Percentiles rank a stretch among this genome's conserved stretches.
phyloP scores from a whole-genome alignment of 2,113 vertebrate species.

The Leptosomus discolor region DNA sequence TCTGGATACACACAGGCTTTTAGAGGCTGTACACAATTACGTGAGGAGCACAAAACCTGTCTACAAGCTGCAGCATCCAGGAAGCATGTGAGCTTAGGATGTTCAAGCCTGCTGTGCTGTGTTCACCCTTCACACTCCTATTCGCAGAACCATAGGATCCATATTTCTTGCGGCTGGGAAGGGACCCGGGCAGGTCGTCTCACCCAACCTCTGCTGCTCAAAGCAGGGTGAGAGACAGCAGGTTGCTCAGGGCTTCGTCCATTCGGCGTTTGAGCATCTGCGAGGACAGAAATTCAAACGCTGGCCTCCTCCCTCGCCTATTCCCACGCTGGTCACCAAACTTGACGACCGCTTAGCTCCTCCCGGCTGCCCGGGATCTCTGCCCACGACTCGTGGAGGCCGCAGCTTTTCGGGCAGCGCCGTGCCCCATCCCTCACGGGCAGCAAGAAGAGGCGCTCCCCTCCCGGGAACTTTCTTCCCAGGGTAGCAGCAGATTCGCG shows the following conservation, averaged over 20 bases:
- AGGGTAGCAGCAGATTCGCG: neutral
- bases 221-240: neutral
- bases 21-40: neutral
- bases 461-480: neutral
- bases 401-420: neutral
- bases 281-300: neutral
- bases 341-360: neutral
- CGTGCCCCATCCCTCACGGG: neutral
- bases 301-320: neutral
- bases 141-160: neutral
- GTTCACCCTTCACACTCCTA: neutral
- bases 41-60: neutral
- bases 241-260: neutral
- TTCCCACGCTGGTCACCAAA: neutral
- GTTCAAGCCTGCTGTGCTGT: neutral
- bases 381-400: neutral
- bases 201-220: neutral
- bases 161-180: neutral
- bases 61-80: neutral
- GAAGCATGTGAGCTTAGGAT: neutral
- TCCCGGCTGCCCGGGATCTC: neutral
- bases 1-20: neutral
- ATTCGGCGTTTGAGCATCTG: neutral
- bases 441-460: neutral
- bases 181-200: neutral